These are phyloP conservation scores for Rhopalosiphum padi DNA, from an alignment of 1,140 invertebrate genomes.

Conservation along the genomic window DNA sequence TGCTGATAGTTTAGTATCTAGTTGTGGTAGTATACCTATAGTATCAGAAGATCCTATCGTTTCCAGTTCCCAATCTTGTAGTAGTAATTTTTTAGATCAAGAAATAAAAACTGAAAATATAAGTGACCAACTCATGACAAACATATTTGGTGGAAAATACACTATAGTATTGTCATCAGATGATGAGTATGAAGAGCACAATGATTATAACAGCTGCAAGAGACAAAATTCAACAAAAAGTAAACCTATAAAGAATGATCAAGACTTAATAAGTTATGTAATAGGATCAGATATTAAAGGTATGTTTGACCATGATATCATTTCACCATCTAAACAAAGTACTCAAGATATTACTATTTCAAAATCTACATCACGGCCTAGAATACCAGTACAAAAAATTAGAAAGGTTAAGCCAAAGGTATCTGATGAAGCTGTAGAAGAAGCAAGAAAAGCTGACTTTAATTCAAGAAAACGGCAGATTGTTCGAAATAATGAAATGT, in stretches of 20 bases:
- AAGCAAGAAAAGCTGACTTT: slow-evolving; percentile 40
- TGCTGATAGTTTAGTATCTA: neutral
- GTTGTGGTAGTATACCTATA: neutral
- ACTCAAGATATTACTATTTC: slow-evolving; percentile 1
- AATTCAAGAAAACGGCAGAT: neutral
- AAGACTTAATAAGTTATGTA: slow-evolving; percentile 35
- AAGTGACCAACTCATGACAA: neutral
- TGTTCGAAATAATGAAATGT: neutral
- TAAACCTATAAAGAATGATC: neutral
- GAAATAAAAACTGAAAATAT: neutral
- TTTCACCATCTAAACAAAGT: neutral
- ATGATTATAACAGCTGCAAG: neutral
- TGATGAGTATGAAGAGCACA: slow-evolving; percentile 32
- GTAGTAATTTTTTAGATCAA: neutral
- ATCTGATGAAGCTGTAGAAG: neutral
- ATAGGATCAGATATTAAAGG: slow-evolving; percentile 43
- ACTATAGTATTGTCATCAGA: slow-evolving; percentile 40
- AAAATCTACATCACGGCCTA: neutral
- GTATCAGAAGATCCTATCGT: too few species aligned
- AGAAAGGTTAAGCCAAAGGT: slow-evolving; percentile 9
- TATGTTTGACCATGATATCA: neutral
- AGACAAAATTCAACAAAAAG: neutral
- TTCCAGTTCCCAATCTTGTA: neutral
- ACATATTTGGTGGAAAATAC: slow-evolving; percentile 10
- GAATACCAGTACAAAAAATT: neutral